Conservation (phyloP, 2,797 vertebrate genomes). For the Phrynocephalus forsythii region DNA sequence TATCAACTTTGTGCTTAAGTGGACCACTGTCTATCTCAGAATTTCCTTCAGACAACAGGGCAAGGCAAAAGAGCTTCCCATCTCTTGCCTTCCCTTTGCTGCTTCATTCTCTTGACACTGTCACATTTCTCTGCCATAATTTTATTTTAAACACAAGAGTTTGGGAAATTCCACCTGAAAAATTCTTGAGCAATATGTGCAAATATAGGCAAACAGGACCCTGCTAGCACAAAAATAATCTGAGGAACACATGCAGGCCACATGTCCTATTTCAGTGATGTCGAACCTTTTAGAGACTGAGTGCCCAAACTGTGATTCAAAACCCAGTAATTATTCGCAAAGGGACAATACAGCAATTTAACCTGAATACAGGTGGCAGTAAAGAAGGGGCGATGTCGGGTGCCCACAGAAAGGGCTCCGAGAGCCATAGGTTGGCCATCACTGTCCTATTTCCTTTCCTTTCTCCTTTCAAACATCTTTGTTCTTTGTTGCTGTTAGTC, state of each 20-base stretch:
- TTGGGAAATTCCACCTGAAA: not conserved
- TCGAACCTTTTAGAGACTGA: too few species aligned
- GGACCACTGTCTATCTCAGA: not conserved
- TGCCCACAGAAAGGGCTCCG: too few species aligned
- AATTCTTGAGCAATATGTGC: not conserved
- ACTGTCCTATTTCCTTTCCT: not conserved
- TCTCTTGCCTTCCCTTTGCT: not conserved
- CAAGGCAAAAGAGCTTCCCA: not conserved
- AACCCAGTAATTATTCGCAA: too few species aligned
- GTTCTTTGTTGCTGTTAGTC: not conserved
- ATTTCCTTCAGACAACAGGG: not conserved
- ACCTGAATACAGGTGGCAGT: too few species aligned
- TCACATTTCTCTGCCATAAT: not conserved
- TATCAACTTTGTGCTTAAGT: not conserved
- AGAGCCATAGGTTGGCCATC: too few species aligned
- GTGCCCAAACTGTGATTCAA: too few species aligned
- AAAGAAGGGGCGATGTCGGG: too few species aligned
- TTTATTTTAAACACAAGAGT: not conserved
- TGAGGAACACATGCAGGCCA: not conserved
- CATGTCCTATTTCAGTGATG: not conserved
- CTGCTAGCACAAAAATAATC: not conserved
- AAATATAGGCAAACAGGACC: not conserved
- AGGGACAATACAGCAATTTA: too few species aligned
- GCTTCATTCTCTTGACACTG: not conserved
- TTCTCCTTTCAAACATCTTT: slow-evolving; percentile 2